phyloP scores from a whole-genome alignment of 2,113 vertebrate genomes.

The Ciconia stormi region DNA sequence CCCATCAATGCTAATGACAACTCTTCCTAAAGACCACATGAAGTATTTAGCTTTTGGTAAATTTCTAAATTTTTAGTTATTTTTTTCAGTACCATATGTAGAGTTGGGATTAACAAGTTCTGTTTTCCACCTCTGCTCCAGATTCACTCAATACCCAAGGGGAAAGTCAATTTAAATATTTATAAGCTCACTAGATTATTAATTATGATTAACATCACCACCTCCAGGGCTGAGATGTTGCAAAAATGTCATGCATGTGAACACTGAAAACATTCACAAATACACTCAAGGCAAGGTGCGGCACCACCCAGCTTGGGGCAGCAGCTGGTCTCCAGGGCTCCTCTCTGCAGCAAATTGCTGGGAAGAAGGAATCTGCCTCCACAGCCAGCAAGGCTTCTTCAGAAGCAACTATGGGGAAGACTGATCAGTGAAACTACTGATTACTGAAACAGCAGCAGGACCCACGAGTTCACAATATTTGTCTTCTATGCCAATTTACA shows the following conservation, averaged over 20 bases:
- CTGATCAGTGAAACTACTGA: not conserved
- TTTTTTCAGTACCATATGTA: not conserved
- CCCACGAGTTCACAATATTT: not conserved
- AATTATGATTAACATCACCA: constrained; percentile 22
- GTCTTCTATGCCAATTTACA: not conserved
- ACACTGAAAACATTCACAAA: not conserved
- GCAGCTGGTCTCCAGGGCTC: not conserved
- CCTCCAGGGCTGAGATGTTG: constrained; percentile 10
- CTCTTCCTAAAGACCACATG: not conserved
- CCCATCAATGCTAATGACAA: not conserved
- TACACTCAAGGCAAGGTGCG: not conserved
- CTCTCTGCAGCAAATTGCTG: not conserved
- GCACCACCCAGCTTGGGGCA: not conserved
- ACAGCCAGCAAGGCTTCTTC: not conserved
- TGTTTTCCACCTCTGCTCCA: not conserved
- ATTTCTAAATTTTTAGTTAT: not conserved
- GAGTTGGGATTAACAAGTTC: not conserved
- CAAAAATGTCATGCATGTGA: not conserved
- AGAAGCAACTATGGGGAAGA: not conserved
- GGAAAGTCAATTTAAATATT: constrained; percentile 22
- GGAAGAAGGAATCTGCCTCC: not conserved
- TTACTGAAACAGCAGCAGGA: not conserved
- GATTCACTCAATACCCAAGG: not conserved
- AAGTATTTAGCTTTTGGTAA: not conserved
- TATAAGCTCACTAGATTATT: constrained; percentile 10